phyloP scores from a whole-genome alignment of 2,113 vertebrate species.

The Marmota monax region DNA sequence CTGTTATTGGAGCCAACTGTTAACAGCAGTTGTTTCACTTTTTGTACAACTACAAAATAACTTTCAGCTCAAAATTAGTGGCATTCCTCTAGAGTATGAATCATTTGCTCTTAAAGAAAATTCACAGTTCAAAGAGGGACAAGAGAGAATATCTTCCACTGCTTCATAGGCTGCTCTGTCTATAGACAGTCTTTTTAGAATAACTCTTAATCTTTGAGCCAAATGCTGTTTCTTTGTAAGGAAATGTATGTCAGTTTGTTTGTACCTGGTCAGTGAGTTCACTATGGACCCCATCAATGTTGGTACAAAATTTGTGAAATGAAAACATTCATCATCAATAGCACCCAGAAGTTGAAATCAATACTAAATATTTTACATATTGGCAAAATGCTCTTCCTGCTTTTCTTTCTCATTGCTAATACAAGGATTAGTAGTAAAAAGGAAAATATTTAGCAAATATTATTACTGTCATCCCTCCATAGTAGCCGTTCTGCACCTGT shows the following conservation, averaged over 20 bases:
- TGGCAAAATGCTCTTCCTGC: background rate
- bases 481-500: background rate
- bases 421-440: background rate
- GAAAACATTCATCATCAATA: background rate
- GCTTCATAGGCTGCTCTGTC: rapidly evolving
- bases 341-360: background rate
- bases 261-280: background rate
- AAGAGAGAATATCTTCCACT: background rate
- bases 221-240: background rate
- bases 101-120: background rate
- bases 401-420: background rate
- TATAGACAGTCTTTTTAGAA: background rate
- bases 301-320: background rate
- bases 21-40: background rate
- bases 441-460: background rate
- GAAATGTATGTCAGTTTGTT: background rate
- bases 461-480: background rate
- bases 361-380: background rate
- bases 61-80: background rate
- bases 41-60: background rate
- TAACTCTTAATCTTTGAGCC: background rate
- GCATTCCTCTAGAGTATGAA: rapidly evolving
- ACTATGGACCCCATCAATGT: background rate
- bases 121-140: background rate
- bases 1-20: background rate